phyloP scores from a whole-genome alignment of 2,888 invertebrate genomes.

The Drosophila subsilvestris region DNA sequence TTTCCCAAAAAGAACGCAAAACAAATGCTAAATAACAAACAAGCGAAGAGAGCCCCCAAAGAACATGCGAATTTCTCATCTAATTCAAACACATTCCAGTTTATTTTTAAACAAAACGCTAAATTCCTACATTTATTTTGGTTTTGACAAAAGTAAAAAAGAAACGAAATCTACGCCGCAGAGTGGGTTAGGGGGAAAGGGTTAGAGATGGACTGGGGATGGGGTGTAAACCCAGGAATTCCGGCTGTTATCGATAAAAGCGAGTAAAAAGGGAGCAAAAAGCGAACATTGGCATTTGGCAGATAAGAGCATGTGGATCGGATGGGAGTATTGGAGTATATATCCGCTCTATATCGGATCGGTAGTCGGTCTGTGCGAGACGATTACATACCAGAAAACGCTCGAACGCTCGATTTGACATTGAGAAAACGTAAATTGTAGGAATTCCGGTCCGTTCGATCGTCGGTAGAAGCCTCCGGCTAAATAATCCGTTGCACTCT shows the following conservation, averaged over 20 bases:
- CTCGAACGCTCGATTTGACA: conserved; percentile 75
- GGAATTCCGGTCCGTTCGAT: conserved; percentile 63
- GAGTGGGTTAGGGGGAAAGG: background rate
- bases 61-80: conserved; percentile 67
- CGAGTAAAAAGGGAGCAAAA: conserved; percentile 19
- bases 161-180: conserved; percentile 11
- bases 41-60: conserved; percentile 39
- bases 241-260: conserved; percentile 69
- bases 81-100: conserved; percentile 78
- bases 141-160: conserved; percentile 45
- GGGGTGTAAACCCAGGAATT: conserved; percentile 41
- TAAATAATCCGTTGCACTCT: background rate
- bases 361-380: conserved; percentile 20
- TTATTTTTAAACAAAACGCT: conserved; percentile 77
- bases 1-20: conserved; percentile 25
- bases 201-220: background rate
- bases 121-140: conserved; percentile 75
- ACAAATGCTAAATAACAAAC: conserved; percentile 22
- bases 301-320: conserved; percentile 13
- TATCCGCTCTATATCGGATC: background rate
- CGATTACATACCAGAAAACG: conserved; percentile 66
- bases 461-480: background rate
- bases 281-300: conserved; percentile 62
- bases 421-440: conserved; percentile 74
- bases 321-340: background rate